phyloP scores from a whole-genome alignment of 2,888 invertebrate genomes.

The Cryptus viduatorius region DNA sequence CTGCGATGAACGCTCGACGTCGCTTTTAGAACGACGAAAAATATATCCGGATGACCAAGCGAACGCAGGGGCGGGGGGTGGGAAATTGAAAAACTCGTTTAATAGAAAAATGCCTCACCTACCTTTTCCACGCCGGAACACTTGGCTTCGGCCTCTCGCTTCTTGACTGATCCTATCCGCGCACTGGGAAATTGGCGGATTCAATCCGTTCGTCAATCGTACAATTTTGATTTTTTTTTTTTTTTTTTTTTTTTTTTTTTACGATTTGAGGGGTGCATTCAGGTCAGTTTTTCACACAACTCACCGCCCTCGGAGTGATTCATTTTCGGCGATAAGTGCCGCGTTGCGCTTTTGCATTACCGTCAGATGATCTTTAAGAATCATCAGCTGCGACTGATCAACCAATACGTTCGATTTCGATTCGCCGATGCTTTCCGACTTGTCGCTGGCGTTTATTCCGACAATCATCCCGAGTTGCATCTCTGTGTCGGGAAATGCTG shows the following conservation, averaged over 20 bases:
- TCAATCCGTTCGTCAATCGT: conserved; percentile 7
- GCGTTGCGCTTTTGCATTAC: conserved; percentile 76
- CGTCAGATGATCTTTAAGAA: conserved; percentile 77
- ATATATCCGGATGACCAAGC: background rate
- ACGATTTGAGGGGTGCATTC: background rate
- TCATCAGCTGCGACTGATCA: conserved; percentile 65
- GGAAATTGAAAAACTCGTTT: conserved; percentile 20
- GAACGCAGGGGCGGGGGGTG: background rate
- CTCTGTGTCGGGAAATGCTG: conserved; percentile 68
- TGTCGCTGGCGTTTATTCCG: conserved; percentile 60
- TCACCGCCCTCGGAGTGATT: conserved; percentile 75
- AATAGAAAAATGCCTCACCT: background rate
- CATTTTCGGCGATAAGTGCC: conserved; percentile 77
- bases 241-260: conserved; percentile 6
- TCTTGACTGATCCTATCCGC: conserved; percentile 59
- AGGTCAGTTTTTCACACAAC: conserved; percentile 41
- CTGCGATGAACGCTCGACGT: background rate
- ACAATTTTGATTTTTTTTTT: conserved; percentile 15
- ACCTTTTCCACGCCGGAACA: conserved; percentile 36
- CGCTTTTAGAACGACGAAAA: no score
- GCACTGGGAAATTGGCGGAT: conserved; percentile 57
- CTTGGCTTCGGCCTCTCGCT: conserved; percentile 56
- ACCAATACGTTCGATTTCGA: conserved; percentile 62
- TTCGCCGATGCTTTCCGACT: conserved; percentile 17
- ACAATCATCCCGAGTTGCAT: conserved; percentile 68